Conservation (phyloP, 2,888 invertebrate species). For the Chymomyza procnemis region DNA sequence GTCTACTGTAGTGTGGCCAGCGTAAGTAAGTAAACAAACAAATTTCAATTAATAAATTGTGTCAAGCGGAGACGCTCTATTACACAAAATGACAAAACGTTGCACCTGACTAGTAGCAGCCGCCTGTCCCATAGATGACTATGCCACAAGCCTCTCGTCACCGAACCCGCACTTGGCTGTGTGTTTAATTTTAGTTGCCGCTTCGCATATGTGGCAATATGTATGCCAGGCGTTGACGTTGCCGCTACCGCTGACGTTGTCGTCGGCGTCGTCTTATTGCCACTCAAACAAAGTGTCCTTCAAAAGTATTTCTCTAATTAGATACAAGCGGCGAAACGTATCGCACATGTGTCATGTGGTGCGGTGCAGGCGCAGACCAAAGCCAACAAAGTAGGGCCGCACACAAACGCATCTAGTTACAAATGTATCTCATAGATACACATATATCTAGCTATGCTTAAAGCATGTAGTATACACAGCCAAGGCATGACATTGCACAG, state of each 20-base stretch:
- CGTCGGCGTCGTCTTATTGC: conserved; percentile 50
- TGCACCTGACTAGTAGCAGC: conserved; percentile 42
- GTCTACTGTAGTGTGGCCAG: not conserved
- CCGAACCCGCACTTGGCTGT: conserved; percentile 5
- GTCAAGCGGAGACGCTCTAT: conserved; percentile 67
- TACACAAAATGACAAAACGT: conserved; percentile 44
- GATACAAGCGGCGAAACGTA: conserved; percentile 62
- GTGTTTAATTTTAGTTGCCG: conserved; percentile 36
- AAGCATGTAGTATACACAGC: not conserved
- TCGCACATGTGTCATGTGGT: conserved; percentile 26
- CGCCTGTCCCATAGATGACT: not conserved
- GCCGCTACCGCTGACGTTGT: conserved; percentile 23
- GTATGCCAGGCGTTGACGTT: conserved; percentile 30
- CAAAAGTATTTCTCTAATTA: conserved; percentile 75
- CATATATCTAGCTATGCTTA: not conserved
- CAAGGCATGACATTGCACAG: conserved; percentile 25
- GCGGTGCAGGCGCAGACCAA: conserved; percentile 7
- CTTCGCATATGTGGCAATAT: not conserved
- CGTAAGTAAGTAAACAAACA: conserved; percentile 49
- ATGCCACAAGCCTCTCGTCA: not conserved
- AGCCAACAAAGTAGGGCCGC: not conserved
- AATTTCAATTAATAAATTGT: conserved; percentile 72
- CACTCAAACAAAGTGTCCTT: conserved; percentile 68
- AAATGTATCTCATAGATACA: not conserved
- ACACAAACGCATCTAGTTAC: not conserved